Percentiles rank a stretch among this genome's conserved stretches.
Conservation (phyloP, 2,113 vertebrate species). For the Petrocephalus zakoni region DNA sequence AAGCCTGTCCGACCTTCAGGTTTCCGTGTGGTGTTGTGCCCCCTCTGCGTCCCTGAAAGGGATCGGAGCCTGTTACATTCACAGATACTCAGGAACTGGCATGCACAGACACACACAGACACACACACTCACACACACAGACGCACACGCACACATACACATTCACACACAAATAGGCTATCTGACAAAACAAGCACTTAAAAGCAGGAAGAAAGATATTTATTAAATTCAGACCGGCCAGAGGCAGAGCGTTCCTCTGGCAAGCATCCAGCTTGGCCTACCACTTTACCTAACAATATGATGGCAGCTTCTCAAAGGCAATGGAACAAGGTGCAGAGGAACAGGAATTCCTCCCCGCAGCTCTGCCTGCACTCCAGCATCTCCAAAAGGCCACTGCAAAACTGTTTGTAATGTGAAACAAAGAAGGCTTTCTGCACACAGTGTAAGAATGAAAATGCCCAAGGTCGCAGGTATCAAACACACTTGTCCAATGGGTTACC, state of each 20-base stretch:
- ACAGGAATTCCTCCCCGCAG: background rate
- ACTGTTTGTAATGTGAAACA: background rate
- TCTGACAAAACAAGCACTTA: background rate
- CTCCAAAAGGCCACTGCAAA: background rate
- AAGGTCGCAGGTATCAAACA: background rate
- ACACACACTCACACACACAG: background rate
- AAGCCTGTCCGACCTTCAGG: conserved; percentile 68
- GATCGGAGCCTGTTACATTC: conserved; percentile 26
- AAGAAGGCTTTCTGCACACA: background rate
- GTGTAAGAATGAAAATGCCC: background rate
- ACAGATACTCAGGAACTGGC: background rate
- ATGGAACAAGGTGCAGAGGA: background rate
- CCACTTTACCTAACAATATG: background rate
- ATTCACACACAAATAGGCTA: background rate
- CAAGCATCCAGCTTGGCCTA: background rate
- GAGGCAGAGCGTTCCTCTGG: background rate
- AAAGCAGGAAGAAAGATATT: background rate
- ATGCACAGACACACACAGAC: background rate
- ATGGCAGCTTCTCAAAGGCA: background rate
- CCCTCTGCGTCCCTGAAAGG: conserved; percentile 45
- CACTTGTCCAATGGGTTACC: background rate
- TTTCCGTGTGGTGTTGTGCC: conserved; percentile 57
- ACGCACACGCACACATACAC: background rate
- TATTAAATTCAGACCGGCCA: background rate
- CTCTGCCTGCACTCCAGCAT: background rate